These are phyloP conservation scores for Dipus sagitta DNA, from an alignment of 2,797 vertebrate genomes.

Conservation along the genomic window DNA sequence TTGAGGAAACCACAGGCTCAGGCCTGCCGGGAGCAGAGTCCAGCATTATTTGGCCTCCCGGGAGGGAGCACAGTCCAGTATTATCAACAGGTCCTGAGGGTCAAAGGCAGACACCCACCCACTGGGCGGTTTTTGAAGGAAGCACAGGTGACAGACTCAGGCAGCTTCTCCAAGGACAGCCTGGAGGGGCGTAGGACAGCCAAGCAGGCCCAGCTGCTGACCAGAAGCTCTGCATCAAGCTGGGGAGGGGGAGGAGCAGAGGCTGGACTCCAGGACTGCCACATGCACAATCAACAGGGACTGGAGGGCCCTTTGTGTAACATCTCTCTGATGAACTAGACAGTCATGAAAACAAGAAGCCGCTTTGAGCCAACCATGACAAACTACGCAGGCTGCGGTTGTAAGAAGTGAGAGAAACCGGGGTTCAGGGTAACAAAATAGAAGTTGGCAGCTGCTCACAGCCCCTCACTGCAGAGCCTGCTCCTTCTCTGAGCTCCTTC, in stretches of 20 bases:
- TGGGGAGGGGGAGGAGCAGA: fast-evolving
- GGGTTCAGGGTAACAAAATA: too few relatives aligned
- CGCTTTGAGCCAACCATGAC: not conserved
- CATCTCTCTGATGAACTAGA: not conserved
- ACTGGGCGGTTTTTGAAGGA: not conserved
- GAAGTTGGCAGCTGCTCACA: too few relatives aligned
- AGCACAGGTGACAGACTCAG: not conserved
- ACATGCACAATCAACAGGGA: not conserved
- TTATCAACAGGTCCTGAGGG: not conserved
- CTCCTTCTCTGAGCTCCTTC: too few relatives aligned
- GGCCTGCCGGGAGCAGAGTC: not conserved
- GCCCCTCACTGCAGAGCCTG: too few relatives aligned
- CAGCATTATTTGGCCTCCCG: not conserved
- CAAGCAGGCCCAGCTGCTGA: not conserved
- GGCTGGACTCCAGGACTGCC: not conserved
- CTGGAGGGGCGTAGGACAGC: not conserved
- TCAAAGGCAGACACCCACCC: not conserved
- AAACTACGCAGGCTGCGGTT: not conserved
- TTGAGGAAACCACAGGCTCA: not conserved
- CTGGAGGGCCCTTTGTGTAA: not conserved
- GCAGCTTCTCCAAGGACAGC: fast-evolving
- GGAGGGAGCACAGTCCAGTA: not conserved
- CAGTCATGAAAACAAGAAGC: not conserved
- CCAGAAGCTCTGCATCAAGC: not conserved
- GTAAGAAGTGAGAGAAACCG: too few relatives aligned